Evolutionary conservation across 2,888 invertebrate genomes (phyloP), one percentile per base, ranked within the genome.

Genomic region (Sialis fuliginosa): DNA sequence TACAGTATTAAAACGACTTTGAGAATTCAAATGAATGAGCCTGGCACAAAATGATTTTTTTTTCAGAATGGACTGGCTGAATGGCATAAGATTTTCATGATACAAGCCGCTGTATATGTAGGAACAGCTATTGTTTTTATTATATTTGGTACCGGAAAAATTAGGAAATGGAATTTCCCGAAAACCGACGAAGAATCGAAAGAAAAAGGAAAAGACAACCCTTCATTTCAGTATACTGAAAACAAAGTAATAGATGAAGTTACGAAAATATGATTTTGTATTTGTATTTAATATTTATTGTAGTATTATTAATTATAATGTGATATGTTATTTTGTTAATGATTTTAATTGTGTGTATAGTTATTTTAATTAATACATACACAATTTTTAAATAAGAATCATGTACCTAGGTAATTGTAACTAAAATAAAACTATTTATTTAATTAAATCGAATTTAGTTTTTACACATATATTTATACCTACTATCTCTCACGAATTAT

Each of bases 31-130:
- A 22, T 22, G 22, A 22, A 22, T 22, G 22, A 22, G 22, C n/a
- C n/a, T n/a, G 8, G 35, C 13, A 5, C 6, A 12, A 30, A 30
- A 44, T 44, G 1, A 31, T 47, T 46, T 44, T 13, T 47, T 50
- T 67, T 67, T n/a, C 60, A 85, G 83, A 84, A 81, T 53, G 80
- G 81, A n/a, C 70, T 85, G 46, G 68, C 73, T 22, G 77, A 84
- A 60, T 86, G 85, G 85, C 74, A 81, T 44, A 70, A 73, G 32
- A 75, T 84, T 45, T 85, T 85, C 58, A 69, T 78, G 55, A 79
- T 83, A 33, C 84, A 84, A 1, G 79, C 81, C 0, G 68, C 69
- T 0, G 70, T 79, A 1, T 86, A 85, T 57, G 75, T 77, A 10
- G 70, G 77, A 2, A 74, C 80, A 0, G 83, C 83, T 0, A 43